Evolutionary conservation across 2,797 vertebrate genomes (phyloP).

Genomic region (Parauchenoglanis ngamensis): DNA sequence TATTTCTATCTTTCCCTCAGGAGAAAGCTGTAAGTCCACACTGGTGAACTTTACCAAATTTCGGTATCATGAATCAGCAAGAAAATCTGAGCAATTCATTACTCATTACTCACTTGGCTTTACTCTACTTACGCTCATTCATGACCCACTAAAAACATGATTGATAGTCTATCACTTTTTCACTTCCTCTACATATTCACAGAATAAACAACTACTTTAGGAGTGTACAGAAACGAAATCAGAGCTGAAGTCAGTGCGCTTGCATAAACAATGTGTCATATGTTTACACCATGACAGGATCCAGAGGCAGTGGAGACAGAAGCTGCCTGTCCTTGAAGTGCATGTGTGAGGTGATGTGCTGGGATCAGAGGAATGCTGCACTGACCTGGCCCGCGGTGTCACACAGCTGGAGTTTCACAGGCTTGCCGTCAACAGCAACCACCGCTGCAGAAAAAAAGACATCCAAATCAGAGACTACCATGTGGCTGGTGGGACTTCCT

Average conservation of each 20-base stretch:
- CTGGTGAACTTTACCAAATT: constrained; percentile 47
- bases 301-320: constrained; percentile 19
- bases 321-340: constrained; percentile 30
- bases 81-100: constrained; percentile 2
- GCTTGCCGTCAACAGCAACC: constrained; percentile 92
- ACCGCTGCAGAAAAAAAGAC: constrained; percentile 67
- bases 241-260: constrained; percentile 36
- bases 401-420: constrained; percentile 95
- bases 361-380: constrained; percentile 29
- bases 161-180: constrained; percentile 12
- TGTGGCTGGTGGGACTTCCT: background rate
- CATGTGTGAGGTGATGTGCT: constrained; percentile 24
- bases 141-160: constrained; percentile 44
- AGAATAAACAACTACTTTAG: constrained; percentile 32
- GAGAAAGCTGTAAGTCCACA: constrained; percentile 25
- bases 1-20: constrained; percentile 35
- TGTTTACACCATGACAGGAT: constrained; percentile 29
- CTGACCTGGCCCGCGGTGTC: constrained; percentile 97
- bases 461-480: constrained; percentile 28
- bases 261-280: constrained; percentile 40
- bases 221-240: constrained; percentile 36
- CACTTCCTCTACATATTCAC: constrained; percentile 18
- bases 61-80: constrained; percentile 36
- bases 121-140: background rate
- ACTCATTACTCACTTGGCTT: background rate